Evolutionary conservation across 2,888 invertebrate genomes (phyloP), one percentile per base, ranked within the genome.

Genomic region (Dyspetes luteomarginatus): DNA sequence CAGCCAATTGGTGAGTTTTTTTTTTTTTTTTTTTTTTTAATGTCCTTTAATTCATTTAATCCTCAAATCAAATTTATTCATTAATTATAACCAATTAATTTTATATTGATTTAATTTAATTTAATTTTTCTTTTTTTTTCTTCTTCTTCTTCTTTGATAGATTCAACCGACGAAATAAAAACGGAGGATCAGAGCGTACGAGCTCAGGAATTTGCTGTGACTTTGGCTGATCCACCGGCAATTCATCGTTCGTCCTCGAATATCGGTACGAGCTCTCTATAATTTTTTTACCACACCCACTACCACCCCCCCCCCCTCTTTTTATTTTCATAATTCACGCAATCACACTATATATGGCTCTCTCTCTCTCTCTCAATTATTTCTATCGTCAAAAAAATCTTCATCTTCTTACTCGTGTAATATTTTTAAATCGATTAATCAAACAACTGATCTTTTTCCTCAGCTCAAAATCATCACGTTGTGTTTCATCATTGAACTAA

Each of bases 141-240:
- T n/a, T n/a, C n/a, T n/a, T n/a, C n/a, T n/a, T n/a, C n/a, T n/a
- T n/a, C n/a, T n/a, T n/a, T n/a, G n/a, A n/a, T n/a, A 56, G 74
- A 55, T 71, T 7, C 58, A 41, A n/a, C 50, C 43, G 43, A 69
- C 19, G 69, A 69, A 67, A 58, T 64, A 3, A 85, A 86, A 76
- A 78, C 62, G 36, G 83, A 84, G 28, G 91, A 91, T 86, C 91
- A 91, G 76, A 90, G 86, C 75, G 85, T 86, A 75, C 86, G 88
- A 82, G 90, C 91, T 5, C 91, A 91, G 85, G 91, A 91, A 82
- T 77, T 90, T 64, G 90, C 89, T 24, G 88, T 89, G 28, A 87
- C 89, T 3, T 73, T 91, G 68, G 86, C 91, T 48, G 88, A 90
- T 64, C 89, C 89, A n/a, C 89, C 90, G 62, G 69, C 78, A 67